phyloP scores from a whole-genome alignment of 1,140 invertebrate genomes.

The Chionoecetes opilio region DNA sequence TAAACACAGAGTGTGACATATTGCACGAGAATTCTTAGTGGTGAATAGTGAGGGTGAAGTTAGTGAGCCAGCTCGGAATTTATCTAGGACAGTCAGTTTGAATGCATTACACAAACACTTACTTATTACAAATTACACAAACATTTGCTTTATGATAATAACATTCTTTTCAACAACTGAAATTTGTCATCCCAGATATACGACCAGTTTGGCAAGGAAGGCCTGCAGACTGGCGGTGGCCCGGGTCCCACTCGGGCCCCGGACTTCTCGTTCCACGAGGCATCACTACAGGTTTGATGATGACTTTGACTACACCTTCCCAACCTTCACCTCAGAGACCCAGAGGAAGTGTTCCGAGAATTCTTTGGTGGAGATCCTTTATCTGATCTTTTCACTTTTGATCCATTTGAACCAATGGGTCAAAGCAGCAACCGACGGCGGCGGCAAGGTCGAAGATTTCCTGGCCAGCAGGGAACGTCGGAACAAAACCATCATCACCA shows the following conservation, averaged over 20 bases:
- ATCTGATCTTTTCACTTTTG: conserved; percentile 91
- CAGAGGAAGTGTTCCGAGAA: conserved; percentile 96
- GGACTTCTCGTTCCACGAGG: conserved; percentile 72
- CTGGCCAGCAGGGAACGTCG: not conserved
- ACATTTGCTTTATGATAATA: no score
- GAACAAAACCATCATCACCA: conserved; percentile 39
- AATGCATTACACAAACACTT: no score
- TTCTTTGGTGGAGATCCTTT: conserved; percentile 87
- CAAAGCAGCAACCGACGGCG: conserved; percentile 54
- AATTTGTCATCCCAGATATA: conserved; percentile 87
- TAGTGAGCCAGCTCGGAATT: no score
- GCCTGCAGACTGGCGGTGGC: conserved; percentile 86
- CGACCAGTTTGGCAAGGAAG: conserved; percentile 97
- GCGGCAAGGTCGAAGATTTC: conserved; percentile 56
- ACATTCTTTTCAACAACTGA: no score
- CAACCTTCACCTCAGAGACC: conserved; percentile 94
- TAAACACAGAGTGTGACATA: no score
- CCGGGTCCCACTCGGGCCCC: conserved; percentile 83
- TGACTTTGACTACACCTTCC: conserved; percentile 86
- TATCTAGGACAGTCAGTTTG: no score
- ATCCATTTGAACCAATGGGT: conserved; percentile 75
- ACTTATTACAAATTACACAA: no score
- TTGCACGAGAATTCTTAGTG: no score
- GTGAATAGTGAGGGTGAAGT: no score
- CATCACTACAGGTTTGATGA: conserved; percentile 84